A percentile compares a stretch with the other conserved stretches of the same genome.
Evolutionary conservation across 2,888 invertebrate genomes (phyloP).

Genomic region (Cylloceria caligata): DNA sequence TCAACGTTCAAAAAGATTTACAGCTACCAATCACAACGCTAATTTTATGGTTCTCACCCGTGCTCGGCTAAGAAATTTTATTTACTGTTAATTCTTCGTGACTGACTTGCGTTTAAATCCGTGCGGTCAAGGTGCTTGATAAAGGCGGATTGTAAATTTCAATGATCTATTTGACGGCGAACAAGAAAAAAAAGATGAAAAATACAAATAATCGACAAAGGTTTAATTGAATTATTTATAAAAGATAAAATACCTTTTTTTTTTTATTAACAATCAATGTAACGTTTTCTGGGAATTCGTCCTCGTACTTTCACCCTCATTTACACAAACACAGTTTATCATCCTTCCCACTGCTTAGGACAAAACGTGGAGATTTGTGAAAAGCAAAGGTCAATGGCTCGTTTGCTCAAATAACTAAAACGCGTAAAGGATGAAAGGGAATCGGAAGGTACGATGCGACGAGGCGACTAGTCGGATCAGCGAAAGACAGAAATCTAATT

Average conservation of each 20-base stretch:
- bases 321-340: slow-evolving; percentile 10
- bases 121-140: slow-evolving; percentile 30
- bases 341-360: slow-evolving; percentile 19
- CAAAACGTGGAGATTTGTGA: slow-evolving; percentile 20
- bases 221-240: no score
- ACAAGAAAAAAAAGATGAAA: neutral
- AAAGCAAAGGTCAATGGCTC: slow-evolving; percentile 58
- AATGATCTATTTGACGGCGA: slow-evolving; percentile 13
- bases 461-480: slow-evolving; percentile 46
- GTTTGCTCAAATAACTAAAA: slow-evolving; percentile 76
- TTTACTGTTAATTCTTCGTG: slow-evolving; percentile 56
- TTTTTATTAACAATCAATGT: slow-evolving; percentile 3
- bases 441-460: slow-evolving; percentile 66
- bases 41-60: slow-evolving; percentile 63
- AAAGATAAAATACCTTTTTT: no score
- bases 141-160: slow-evolving; percentile 26
- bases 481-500: slow-evolving; percentile 70
- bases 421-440: slow-evolving; percentile 74
- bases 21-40: slow-evolving; percentile 57
- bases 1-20: slow-evolving; percentile 55
- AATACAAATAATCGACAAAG: no score
- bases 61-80: slow-evolving; percentile 39
- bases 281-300: slow-evolving; percentile 35
- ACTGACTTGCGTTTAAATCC: neutral
- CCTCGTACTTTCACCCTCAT: slow-evolving; percentile 23